Evolutionary conservation across 2,888 invertebrate genomes (phyloP).

Genomic region (Plutella xylostella): DNA sequence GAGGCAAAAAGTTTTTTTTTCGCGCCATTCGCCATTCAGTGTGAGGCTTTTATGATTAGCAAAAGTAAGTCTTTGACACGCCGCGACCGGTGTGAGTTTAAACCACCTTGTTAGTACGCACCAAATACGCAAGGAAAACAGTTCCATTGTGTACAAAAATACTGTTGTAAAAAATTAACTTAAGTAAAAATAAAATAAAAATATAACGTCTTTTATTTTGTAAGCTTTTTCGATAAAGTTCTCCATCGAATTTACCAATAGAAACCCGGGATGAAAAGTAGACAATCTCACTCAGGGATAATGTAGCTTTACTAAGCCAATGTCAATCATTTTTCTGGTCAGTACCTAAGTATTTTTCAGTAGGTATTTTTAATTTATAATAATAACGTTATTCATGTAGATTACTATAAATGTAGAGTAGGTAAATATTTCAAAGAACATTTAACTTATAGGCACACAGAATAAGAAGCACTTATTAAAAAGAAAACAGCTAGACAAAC

Average conservation of each 20-base stretch:
- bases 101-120: constrained; percentile 60
- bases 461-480: too few species aligned
- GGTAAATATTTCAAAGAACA: too few species aligned
- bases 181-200: background rate
- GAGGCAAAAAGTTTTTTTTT: background rate
- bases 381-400: too few species aligned
- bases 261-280: too few species aligned
- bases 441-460: too few species aligned
- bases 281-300: background rate
- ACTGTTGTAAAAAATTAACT: background rate
- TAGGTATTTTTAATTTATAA: too few species aligned
- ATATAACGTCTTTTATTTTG: background rate
- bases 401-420: too few species aligned
- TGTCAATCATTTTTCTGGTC: too few species aligned
- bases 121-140: constrained; percentile 42
- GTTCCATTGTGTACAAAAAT: background rate
- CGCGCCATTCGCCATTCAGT: background rate
- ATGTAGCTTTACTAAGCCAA: background rate
- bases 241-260: too few species aligned
- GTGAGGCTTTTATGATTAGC: background rate
- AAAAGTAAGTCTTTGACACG: background rate
- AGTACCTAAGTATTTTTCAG: too few species aligned
- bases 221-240: too few species aligned
- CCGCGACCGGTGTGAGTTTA: background rate
- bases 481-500: too few species aligned